A percentile compares a stretch with the other conserved stretches of the same genome.
Evolutionary conservation across 2,113 vertebrate species (phyloP).

Genomic region (Eidolon helvum): DNA sequence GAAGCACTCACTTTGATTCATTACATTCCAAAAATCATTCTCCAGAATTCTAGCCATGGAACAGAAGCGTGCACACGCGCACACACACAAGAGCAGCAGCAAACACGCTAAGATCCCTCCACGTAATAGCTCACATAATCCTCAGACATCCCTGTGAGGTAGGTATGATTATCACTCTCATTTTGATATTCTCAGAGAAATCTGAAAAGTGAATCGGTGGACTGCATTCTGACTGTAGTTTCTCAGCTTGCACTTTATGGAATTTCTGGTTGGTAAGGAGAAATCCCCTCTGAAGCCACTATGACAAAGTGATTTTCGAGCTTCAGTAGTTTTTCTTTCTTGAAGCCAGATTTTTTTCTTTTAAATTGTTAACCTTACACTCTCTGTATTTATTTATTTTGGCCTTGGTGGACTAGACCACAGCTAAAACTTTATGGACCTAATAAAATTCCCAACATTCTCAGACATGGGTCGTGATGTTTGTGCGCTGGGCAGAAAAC

Average conservation of each 20-base stretch:
- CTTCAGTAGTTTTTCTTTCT: conserved; percentile 71
- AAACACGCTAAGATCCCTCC: neutral
- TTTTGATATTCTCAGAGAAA: conserved; percentile 10
- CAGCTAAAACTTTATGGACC: conserved; percentile 86
- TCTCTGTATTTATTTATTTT: conserved; percentile 86
- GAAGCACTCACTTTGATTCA: neutral
- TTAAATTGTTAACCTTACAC: conserved; percentile 80
- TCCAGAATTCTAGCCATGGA: conserved; percentile 38
- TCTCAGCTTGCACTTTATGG: neutral
- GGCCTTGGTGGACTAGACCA: conserved; percentile 79
- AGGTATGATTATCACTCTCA: neutral
- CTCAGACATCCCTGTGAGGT: neutral
- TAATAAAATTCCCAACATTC: conserved; percentile 90
- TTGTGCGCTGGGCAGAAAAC: conserved; percentile 82
- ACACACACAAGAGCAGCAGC: neutral
- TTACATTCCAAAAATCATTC: conserved; percentile 62
- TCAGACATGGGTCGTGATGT: conserved; percentile 85
- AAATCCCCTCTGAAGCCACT: conserved; percentile 69
- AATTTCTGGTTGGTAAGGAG: conserved; percentile 39
- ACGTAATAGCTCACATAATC: neutral
- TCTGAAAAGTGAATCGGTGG: neutral
- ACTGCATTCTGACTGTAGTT: neutral
- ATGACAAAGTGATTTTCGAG: conserved; percentile 70
- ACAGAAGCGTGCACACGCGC: neutral
- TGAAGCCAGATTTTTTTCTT: conserved; percentile 3